Conservation (phyloP, 2,888 invertebrate genomes). For the Flabesymbios commensalis region DNA sequence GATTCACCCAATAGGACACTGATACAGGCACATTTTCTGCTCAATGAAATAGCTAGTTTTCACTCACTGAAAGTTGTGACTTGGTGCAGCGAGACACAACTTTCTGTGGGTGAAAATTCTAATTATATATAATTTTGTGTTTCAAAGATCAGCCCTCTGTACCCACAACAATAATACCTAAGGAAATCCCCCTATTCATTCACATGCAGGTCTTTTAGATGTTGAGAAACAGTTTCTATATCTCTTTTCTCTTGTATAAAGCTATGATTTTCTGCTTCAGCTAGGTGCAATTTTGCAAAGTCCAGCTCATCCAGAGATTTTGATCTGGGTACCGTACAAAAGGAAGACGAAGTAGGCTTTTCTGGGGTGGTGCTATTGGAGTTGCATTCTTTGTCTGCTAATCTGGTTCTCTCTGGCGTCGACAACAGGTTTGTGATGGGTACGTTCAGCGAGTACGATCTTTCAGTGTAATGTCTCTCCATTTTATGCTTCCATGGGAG, state of each 20-base stretch:
- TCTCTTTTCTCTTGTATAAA: slow-evolving; percentile 32
- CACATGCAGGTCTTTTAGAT: slow-evolving; percentile 47
- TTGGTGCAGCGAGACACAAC: no score
- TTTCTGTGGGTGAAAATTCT: no score
- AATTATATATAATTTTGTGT: no score
- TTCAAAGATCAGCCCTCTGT: no score
- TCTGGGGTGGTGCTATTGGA: slow-evolving; percentile 23
- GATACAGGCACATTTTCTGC: no score
- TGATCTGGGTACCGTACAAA: slow-evolving; percentile 41
- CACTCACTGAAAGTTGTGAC: no score
- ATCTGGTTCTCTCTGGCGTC: not conserved
- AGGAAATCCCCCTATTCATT: no score
- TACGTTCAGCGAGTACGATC: not conserved
- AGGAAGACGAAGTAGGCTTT: not conserved
- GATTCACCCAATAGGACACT: no score
- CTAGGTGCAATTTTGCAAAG: slow-evolving; percentile 41
- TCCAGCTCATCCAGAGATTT: slow-evolving; percentile 53
- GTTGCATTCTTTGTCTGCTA: slow-evolving; percentile 6
- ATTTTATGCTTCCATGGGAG: slow-evolving; percentile 42
- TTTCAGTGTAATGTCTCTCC: not conserved
- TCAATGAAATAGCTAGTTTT: no score
- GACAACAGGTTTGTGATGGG: not conserved
- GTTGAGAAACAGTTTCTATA: slow-evolving; percentile 46
- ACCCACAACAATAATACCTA: no score
- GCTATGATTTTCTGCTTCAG: slow-evolving; percentile 30